Percentiles rank a stretch among this genome's conserved stretches.
These are phyloP conservation scores for Nasonia vitripennis DNA, from an alignment of 1,140 invertebrate species.

Conservation along the genomic window DNA sequence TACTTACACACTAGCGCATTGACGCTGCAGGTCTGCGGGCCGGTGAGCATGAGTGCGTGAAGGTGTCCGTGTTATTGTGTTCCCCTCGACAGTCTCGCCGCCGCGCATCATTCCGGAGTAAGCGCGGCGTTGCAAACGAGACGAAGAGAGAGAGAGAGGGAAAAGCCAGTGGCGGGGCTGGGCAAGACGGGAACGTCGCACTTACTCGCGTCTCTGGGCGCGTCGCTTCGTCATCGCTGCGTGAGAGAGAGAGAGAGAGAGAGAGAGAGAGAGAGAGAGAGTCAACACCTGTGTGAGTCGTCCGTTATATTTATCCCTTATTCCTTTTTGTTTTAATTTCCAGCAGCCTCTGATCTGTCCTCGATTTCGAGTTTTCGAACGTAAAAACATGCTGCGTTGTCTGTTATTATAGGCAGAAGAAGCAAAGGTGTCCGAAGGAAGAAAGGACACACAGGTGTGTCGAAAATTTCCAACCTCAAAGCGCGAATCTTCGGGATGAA, in stretches of 20 bases:
- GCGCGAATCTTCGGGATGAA: slow-evolving; percentile 13
- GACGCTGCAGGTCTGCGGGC: no score
- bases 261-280: no score
- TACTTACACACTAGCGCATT: no score
- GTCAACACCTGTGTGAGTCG: neutral
- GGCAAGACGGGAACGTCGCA: neutral
- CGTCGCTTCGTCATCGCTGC: slow-evolving; percentile 14
- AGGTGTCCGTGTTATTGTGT: no score
- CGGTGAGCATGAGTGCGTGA: no score
- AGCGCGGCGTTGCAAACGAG: no score
- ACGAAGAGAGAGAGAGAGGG: neutral
- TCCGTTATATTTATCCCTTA: neutral
- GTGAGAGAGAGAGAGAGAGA: no score
- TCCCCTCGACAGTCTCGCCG: no score
- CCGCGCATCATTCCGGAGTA: no score
- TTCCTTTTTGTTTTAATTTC: neutral
- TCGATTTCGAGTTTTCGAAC: neutral
- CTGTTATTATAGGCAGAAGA: neutral
- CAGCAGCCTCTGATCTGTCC: neutral
- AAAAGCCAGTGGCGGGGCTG: neutral
- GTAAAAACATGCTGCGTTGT: neutral
- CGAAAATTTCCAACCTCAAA: neutral
- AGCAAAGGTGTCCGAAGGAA: neutral
- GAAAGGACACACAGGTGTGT: neutral
- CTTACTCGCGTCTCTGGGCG: slow-evolving; percentile 24